phyloP scores from a whole-genome alignment of 1,140 invertebrate species.

The Scaptomyza graminum region DNA sequence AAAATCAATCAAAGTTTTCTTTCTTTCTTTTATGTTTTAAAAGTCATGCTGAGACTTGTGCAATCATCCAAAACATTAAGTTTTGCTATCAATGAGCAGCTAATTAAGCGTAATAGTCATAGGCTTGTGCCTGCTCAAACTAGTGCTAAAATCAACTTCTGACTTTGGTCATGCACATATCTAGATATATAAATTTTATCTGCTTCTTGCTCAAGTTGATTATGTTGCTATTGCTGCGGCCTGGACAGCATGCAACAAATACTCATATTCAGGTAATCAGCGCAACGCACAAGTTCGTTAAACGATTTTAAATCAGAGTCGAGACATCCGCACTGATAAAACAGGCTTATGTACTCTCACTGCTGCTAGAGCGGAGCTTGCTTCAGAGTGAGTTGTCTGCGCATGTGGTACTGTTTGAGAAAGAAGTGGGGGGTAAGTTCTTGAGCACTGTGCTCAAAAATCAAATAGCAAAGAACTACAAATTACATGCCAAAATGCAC shows the following conservation, averaged over 20 bases:
- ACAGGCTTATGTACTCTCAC: conserved; percentile 42
- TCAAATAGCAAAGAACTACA: conserved; percentile 81
- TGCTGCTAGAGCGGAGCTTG: neutral
- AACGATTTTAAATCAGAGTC: conserved; percentile 61
- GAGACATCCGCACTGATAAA: conserved; percentile 45
- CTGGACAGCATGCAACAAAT: neutral
- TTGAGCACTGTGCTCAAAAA: conserved; percentile 58
- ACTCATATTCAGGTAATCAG: conserved; percentile 29
- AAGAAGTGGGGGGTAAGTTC: neutral
- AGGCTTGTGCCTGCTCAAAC: too few relatives aligned
- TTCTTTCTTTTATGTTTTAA: too few relatives aligned
- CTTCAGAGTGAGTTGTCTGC: conserved; percentile 29
- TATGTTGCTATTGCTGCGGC: neutral
- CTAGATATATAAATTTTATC: too few relatives aligned
- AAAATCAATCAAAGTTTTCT: too few relatives aligned
- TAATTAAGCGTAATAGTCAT: conserved; percentile 11
- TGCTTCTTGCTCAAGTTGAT: neutral
- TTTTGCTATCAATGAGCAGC: conserved; percentile 3
- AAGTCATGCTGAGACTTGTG: neutral
- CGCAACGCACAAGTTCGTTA: conserved; percentile 49
- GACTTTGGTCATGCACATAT: too few relatives aligned
- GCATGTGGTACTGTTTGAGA: neutral
- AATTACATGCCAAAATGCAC: conserved; percentile 81
- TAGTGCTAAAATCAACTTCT: neutral
- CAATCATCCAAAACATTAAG: too few relatives aligned